Base-by-base conservation (phyloP, 2,797 vertebrate genomes). In the Melanotaenia trifasciata region DNA sequence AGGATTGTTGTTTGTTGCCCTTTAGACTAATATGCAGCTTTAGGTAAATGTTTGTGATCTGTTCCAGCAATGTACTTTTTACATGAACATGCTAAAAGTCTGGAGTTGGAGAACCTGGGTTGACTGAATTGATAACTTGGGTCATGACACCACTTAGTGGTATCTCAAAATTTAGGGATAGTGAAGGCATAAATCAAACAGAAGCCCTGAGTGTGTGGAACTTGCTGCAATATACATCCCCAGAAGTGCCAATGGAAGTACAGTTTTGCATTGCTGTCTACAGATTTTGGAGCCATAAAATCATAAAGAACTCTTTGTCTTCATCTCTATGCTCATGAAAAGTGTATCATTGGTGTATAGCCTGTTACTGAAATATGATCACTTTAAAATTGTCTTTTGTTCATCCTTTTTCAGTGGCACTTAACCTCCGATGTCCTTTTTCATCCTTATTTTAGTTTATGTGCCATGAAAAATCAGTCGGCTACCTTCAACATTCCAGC, bases 361-460 rank as follows among this genome's bases (percentile, higher is more conserved):
- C 66, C 65, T 67, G 69, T 45, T 36, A 26, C 30, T 59, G 89
- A 90, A 93, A 92, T 77, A 80, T 81, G 84, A 93, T 70, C 74
- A 71, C 70, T 81, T 87, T 69, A 85, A 85, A 84, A 79, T 83
- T 71, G 8, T 70, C 70, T 76, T 87, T 87, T 83, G 76, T 72
- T 82, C 74, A 83, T 76, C 80, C 56, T 87, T 79, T 83, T 79
- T 89, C 81, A 68, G 38, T 72, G 72, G 85, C 85, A 86, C 78
- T 93, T 91, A 84, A 94, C 91, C 90, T 84, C 63, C 86, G 84
- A 88, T 83, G 84, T 72, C 57, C 54, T 50, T 71, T 74, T 63
- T 81, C 60, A 74, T 86, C 82, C 61, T 77, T 58, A 30, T 83
- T 79, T 66, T 78, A 47, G 67, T 92, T 90, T 84, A 88, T 91